Conservation (phyloP, 2,797 vertebrate species). For the Lerista edwardsae region DNA sequence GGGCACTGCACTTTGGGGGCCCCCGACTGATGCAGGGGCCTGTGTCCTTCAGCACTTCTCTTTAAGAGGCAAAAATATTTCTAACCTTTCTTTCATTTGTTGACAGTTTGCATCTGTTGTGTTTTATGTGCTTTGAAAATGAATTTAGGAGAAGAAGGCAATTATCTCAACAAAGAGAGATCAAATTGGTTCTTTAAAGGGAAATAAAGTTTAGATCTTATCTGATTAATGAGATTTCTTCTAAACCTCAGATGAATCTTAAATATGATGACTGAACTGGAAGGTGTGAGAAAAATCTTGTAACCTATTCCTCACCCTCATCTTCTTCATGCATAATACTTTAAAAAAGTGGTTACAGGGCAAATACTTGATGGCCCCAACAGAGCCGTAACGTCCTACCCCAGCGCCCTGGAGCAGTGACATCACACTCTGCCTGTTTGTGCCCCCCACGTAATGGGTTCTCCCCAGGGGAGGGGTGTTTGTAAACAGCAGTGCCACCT, state of each 20-base stretch:
- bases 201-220: conserved; percentile 73
- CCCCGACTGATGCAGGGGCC: no score
- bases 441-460: no score
- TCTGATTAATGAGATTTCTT: conserved; percentile 71
- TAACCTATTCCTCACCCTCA: neutral
- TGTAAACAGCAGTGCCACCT: no score
- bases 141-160: conserved; percentile 72
- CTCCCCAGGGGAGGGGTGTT: no score
- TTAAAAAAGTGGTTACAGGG: no score
- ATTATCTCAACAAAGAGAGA: conserved; percentile 71
- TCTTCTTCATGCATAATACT: neutral
- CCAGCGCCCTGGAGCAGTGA: no score
- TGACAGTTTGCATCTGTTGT: conserved; percentile 70
- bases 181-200: conserved; percentile 74
- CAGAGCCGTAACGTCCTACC: no score
- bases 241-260: conserved; percentile 71
- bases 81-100: conserved; percentile 50
- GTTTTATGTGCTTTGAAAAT: conserved; percentile 72
- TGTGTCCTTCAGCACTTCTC: conserved; percentile 9
- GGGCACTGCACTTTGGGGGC: no score
- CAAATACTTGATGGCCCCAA: no score
- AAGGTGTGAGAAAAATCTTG: conserved; percentile 41
- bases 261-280: conserved; percentile 69
- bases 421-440: no score
- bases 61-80: conserved; percentile 63